These are phyloP conservation scores for Danio jaintianensis DNA, from an alignment of 2,797 vertebrate genomes.

Conservation along the genomic window DNA sequence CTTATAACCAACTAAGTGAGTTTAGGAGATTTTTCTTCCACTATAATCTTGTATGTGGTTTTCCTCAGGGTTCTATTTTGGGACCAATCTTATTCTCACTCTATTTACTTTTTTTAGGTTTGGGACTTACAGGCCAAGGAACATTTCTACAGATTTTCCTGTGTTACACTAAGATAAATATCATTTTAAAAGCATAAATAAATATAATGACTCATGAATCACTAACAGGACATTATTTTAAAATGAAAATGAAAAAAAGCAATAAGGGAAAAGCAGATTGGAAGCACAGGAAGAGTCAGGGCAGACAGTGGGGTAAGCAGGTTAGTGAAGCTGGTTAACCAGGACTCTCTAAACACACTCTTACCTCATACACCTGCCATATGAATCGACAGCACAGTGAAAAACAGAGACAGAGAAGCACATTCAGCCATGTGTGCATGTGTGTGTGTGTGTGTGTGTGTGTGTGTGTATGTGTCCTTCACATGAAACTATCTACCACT, in stretches of 20 bases:
- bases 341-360: slow-evolving; percentile 71
- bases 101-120: too few species aligned
- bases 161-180: too few species aligned
- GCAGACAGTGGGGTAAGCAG: slow-evolving; percentile 27
- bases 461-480: slow-evolving; percentile 19
- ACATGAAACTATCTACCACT: not conserved
- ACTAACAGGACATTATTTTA: not conserved
- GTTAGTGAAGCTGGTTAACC: slow-evolving; percentile 74
- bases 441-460: not conserved
- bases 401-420: slow-evolving; percentile 75
- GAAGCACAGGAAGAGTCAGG: not conserved
- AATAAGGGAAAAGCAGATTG: not conserved
- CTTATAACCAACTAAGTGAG: too few species aligned
- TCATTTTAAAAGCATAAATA: too few species aligned
- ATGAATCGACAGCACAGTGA: slow-evolving; percentile 86
- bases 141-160: too few species aligned
- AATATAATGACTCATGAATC: too few species aligned
- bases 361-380: slow-evolving; percentile 99
- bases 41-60: too few species aligned
- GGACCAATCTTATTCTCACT: too few species aligned
- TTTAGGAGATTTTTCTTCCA: too few species aligned
- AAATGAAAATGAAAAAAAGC: not conserved
- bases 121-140: too few species aligned
- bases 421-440: slow-evolving; percentile 64
- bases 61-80: too few species aligned